Base-by-base conservation (phyloP, 2,888 invertebrate species). In the Eledone cirrhosa region DNA sequence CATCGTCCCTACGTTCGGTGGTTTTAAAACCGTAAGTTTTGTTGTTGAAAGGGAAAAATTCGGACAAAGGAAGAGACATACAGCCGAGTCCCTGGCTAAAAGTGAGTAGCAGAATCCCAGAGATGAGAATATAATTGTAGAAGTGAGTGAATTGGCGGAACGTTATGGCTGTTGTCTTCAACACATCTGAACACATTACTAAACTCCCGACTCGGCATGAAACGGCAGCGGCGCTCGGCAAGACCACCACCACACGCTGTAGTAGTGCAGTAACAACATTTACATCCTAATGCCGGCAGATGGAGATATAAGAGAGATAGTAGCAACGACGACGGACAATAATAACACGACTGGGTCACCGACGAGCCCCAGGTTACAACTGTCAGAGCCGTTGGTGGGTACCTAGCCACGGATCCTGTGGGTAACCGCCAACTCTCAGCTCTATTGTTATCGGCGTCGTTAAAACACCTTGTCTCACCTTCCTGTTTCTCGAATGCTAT, bases 151-250 rank as follows among this genome's bases (percentile, higher is more conserved):
- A 72, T n/a, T n/a, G 33, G 16, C 16, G 41, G 22, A n/a, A 72
- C 13, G 11, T 14, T 41, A 31, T 72, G 72, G 72, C 41, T 72
- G 41, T 41, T 72, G 41, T 72, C 72, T 41, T 31, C 72, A 72
- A 31, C 41, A 72, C 72, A 72, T 72, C 72, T 31, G 72, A 31
- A 72, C 72, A 72, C 72, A 72, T 72, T 72, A 72, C 72, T 72
- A 33, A 41, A 33, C 33, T 72, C 72, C 72, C 72, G 41, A 41
- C 72, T 72, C 72, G 72, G 72, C 72, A 72, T 72, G 72, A n/a
- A 72, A 31, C 72, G 72, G 41, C n/a, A 41, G 72, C n/a, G 72
- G 72, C n/a, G 72, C 33, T 72, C 29, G 72, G 19, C 19, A 7
- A 41, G 31, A 72, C 33, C 72, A 72, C 67, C n/a, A n/a, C 41